A percentile compares a stretch with the other conserved stretches of the same genome.
These are phyloP conservation scores for Neodiprion pinetum DNA, from an alignment of 1,140 invertebrate species.

Conservation along the genomic window DNA sequence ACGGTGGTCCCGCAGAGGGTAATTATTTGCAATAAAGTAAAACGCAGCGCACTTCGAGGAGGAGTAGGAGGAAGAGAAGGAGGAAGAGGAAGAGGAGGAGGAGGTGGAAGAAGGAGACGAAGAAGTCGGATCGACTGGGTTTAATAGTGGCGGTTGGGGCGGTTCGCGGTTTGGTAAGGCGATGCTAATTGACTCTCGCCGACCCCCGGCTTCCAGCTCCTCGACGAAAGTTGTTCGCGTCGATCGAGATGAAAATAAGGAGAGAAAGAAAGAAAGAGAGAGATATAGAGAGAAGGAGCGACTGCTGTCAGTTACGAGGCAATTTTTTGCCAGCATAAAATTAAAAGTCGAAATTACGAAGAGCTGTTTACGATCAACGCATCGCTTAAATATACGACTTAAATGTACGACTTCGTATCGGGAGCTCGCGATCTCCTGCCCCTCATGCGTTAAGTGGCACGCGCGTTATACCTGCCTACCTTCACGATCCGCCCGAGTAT, in stretches of 20 bases:
- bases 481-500: too few relatives aligned
- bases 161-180: neutral
- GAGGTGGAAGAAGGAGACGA: neutral
- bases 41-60: neutral
- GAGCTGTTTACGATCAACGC: neutral
- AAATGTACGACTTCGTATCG: neutral
- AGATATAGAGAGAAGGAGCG: neutral
- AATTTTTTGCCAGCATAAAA: constrained; percentile 1
- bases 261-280: too few relatives aligned
- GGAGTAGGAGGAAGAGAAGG: too few relatives aligned
- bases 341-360: neutral
- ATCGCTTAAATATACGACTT: neutral
- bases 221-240: neutral
- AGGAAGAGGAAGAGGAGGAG: neutral
- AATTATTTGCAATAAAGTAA: neutral
- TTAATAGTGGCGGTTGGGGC: neutral
- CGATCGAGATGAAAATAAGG: too few relatives aligned
- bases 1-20: neutral
- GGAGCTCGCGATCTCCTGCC: neutral
- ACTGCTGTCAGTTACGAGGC: neutral
- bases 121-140: neutral
- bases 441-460: neutral
- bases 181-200: neutral
- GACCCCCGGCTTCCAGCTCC: too few relatives aligned
- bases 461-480: neutral